Evolutionary conservation across 2,888 invertebrate genomes (phyloP), one percentile per base, ranked within the genome.

Genomic region (Gonocerus acuteangulatus): DNA sequence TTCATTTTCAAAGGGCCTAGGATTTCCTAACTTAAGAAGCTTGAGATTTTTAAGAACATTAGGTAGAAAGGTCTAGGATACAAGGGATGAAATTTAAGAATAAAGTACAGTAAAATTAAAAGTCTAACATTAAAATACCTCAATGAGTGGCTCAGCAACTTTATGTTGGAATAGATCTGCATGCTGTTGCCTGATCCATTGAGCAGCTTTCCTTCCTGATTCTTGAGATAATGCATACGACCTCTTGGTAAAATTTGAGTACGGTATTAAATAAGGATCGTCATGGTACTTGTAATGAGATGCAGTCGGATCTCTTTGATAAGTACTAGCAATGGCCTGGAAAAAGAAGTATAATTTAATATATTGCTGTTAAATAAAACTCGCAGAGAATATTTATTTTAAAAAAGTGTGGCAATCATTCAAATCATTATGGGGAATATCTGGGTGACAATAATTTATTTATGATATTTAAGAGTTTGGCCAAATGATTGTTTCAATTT

Each of bases 281-380:
- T 95, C 95, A 70, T 90, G 88, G 73, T 85, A 95, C 72, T 89
- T 89, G 73, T 88, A 95, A 73, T 89, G 88, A 2, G 90, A 80
- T n/a, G 90, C 90, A 0, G 90, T 91, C 2, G 83, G 82, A 74
- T 94, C 94, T 45, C 81, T 76, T n/a, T 82, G 80, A 3, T 90
- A 81, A 0, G 93, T 93, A 63, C 81, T 80, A 44, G 89, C 85
- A 63, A 95, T 74, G 2, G 90, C 90, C 75, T 78, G 60, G 39
- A 63, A 19, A 7, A 54, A 1, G 21, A 23, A n/a, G n/a, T n/a
- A n/a, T n/a, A 52, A 36, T 19, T 1, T n/a, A n/a, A n/a, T n/a
- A n/a, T n/a, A n/a, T n/a, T n/a, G n/a, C n/a, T n/a, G n/a, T n/a
- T n/a, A 66, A 62, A 45, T n/a, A 18, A 56, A 44, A 15, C 27